phyloP scores from a whole-genome alignment of 2,888 invertebrate genomes.

The Carterocephalus palaemon region DNA sequence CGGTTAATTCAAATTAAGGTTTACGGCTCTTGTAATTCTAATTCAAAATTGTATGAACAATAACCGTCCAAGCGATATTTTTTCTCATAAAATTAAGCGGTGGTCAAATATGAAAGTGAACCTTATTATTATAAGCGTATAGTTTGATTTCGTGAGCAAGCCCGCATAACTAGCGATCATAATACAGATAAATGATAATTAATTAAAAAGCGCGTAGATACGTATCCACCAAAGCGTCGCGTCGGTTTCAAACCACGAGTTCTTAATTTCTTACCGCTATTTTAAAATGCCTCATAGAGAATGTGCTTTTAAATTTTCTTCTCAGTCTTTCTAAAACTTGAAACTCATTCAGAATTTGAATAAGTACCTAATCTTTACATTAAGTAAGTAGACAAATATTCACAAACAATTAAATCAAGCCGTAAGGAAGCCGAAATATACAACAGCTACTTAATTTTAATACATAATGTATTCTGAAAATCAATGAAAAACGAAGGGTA shows the following conservation, averaged over 20 bases:
- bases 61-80: conserved; percentile 67
- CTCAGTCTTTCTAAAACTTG: not conserved
- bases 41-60: conserved; percentile 67
- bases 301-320: conserved; percentile 25
- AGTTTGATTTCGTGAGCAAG: conserved; percentile 34
- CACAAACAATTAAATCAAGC: too few relatives aligned
- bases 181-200: conserved; percentile 61
- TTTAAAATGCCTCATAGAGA: conserved; percentile 18
- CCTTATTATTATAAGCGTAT: conserved; percentile 37
- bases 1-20: conserved; percentile 64
- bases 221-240: conserved; percentile 62
- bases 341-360: too few relatives aligned
- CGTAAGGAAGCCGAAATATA: too few relatives aligned
- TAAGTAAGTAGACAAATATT: too few relatives aligned
- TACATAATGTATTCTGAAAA: too few relatives aligned
- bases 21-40: conserved; percentile 57
- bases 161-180: conserved; percentile 33
- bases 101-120: conserved; percentile 33
- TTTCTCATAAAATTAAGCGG: conserved; percentile 58
- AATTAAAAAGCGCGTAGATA: conserved; percentile 71
- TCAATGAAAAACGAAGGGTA: too few relatives aligned
- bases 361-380: too few relatives aligned
- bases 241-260: conserved; percentile 61
- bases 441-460: too few relatives aligned
- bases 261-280: conserved; percentile 55